Evolutionary conservation across 2,888 invertebrate genomes (phyloP), one percentile per base, ranked within the genome.

Genomic region (Chaitophorus viminalis): DNA sequence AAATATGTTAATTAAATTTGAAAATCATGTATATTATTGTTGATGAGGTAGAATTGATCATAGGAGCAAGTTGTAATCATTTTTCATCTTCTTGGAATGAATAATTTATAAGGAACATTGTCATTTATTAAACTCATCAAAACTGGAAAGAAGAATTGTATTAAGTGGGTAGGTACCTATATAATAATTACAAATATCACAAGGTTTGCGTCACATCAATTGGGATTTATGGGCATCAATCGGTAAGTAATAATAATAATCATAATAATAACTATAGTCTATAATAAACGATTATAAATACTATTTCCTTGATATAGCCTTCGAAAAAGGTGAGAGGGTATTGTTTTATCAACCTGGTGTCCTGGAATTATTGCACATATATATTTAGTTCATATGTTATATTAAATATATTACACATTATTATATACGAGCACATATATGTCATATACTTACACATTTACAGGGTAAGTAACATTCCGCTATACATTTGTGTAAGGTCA

Each of bases 391-490:
- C 11, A 3, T 21, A 21, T 46, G n/a, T n/a, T n/a, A n/a, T n/a
- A n/a, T n/a, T n/a, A n/a, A n/a, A n/a, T n/a, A n/a, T n/a, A n/a
- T n/a, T n/a, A n/a, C n/a, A n/a, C n/a, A n/a, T n/a, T n/a, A 78
- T 54, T 60, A 46, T 81, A 70, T 46, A 70, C 14, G 68, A 25
- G 31, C 46, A 82, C 29, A 82, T 70, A 31, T 82, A 70, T 82
- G n/a, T n/a, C n/a, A n/a, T n/a, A n/a, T n/a, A n/a, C n/a, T n/a
- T 70, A 68, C 81, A 60, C 21, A 25, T 5, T 60, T 60, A 60
- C 60, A 82, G 70, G 81, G 81, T 82, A 82, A 82, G 81, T 82
- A 46, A 25, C 81, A 82, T 82, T 82, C 81, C 81, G 25, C 8
- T 46, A 11, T 70, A 14, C 9, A 82, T 82, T 70, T 82, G 11